Conservation (phyloP, 92 coral and sea anemone genomes). For the Bergia puertoricense region DNA sequence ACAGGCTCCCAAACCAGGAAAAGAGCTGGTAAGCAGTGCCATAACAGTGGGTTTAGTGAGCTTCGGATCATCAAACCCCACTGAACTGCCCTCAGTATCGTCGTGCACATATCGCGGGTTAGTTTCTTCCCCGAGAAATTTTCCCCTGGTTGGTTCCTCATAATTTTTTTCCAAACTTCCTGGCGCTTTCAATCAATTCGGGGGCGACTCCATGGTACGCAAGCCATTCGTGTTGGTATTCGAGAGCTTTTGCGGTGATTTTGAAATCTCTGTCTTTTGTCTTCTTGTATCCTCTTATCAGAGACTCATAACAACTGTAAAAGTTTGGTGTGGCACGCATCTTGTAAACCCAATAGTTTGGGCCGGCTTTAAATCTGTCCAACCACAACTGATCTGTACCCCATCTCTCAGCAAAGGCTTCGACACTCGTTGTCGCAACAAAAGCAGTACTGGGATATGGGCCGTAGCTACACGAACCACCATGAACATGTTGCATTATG, state of each 20-base stretch:
- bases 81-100: neutral
- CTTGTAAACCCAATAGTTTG: neutral
- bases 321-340: neutral
- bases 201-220: neutral
- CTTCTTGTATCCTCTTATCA: neutral
- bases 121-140: neutral
- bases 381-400: neutral
- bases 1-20: neutral
- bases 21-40: neutral
- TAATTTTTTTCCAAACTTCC: neutral
- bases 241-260: neutral
- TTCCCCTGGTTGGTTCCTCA: neutral
- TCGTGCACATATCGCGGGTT: neutral
- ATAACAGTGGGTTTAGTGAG: neutral
- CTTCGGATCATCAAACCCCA: neutral
- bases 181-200: neutral
- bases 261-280: neutral
- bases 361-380: neutral
- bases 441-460: neutral
- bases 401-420: slow-evolving; percentile 1
- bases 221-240: neutral
- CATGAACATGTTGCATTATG: neutral
- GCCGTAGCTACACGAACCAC: neutral
- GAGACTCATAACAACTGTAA: neutral
- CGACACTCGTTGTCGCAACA: neutral